Percentiles rank a stretch among this genome's conserved stretches.
Conservation (phyloP, 2,113 vertebrate genomes). For the Tragulus kanchil region DNA sequence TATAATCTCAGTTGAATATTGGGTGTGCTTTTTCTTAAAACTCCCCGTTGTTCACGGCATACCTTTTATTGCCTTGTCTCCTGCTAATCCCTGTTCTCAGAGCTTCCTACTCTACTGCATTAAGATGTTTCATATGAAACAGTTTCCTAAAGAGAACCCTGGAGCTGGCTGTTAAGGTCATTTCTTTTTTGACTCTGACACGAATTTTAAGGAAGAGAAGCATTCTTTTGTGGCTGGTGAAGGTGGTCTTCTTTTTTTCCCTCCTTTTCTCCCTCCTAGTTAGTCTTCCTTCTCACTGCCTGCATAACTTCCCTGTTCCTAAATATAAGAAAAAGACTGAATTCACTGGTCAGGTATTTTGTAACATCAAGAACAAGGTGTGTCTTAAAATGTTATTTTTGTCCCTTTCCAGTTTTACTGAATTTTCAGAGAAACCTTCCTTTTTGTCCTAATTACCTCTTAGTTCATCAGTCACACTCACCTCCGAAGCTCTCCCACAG, state of each 20-base stretch:
- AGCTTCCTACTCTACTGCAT: background rate
- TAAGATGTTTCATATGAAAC: background rate
- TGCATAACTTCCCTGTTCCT: background rate
- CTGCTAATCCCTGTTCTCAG: background rate
- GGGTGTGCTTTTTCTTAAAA: background rate
- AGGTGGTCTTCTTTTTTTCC: background rate
- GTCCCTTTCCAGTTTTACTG: background rate
- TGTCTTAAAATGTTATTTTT: slow-evolving; percentile 17
- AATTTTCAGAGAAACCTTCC: background rate
- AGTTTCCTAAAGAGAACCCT: background rate
- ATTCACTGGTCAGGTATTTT: slow-evolving; percentile 22
- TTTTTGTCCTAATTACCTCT: background rate
- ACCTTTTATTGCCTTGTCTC: background rate
- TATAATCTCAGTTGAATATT: background rate
- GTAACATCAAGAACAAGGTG: background rate
- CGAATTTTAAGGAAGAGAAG: background rate
- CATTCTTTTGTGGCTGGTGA: background rate
- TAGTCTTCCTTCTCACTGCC: background rate
- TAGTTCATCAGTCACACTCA: background rate
- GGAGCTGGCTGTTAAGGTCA: background rate
- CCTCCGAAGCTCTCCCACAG: too few species aligned
- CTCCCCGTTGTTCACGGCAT: background rate
- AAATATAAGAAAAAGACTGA: background rate
- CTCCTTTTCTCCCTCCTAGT: accelerated
- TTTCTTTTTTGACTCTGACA: background rate